Conservation (phyloP, 2,797 vertebrate species). For the Ispidina lecontei region DNA sequence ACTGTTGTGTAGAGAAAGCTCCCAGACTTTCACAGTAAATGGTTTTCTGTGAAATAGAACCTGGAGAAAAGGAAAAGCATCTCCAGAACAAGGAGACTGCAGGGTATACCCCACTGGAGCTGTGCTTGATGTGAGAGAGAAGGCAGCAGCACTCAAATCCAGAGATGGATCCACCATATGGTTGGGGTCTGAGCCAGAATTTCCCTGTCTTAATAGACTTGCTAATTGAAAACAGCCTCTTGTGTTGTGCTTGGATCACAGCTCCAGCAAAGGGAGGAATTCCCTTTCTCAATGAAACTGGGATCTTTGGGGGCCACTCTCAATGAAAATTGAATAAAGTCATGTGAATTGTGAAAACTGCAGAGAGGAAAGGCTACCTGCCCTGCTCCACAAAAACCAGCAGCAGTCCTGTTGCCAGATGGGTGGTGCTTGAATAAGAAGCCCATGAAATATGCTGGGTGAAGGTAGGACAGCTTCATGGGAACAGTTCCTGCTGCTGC, state of each 20-base stretch:
- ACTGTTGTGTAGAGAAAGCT: not conserved
- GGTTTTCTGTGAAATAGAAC: not conserved
- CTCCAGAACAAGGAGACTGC: not conserved
- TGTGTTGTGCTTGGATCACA: not conserved
- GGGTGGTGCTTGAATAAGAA: not conserved
- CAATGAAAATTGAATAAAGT: not conserved
- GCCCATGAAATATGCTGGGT: not conserved
- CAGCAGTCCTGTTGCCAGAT: not conserved
- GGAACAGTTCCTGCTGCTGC: not conserved
- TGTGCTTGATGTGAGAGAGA: not conserved
- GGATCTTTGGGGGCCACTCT: not conserved
- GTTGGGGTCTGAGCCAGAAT: not conserved
- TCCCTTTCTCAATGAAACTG: not conserved
- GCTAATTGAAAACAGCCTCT: conserved; percentile 5
- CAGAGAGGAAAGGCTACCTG: not conserved
- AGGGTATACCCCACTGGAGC: not conserved
- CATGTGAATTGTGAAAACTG: not conserved
- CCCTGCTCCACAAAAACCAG: not conserved
- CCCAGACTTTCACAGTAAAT: not conserved
- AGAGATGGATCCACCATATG: not conserved
- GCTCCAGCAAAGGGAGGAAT: not conserved
- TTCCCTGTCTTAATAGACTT: not conserved
- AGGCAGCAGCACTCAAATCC: not conserved
- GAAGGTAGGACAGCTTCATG: not conserved
- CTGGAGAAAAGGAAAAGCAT: not conserved